Conservation (phyloP, 2,113 vertebrate genomes). For the Psilopsiagon aymara region DNA sequence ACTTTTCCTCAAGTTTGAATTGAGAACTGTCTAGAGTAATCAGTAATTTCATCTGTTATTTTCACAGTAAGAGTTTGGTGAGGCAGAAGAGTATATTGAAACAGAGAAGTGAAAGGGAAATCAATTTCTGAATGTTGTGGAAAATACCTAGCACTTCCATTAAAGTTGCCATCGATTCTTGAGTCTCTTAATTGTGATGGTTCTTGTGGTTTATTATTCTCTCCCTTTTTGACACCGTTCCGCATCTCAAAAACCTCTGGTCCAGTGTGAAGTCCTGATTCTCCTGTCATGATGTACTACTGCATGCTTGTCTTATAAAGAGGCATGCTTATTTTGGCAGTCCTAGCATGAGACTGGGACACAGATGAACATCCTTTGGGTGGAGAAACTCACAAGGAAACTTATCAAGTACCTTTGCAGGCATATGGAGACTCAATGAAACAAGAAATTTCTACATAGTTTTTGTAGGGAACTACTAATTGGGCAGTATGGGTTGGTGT, state of each 20-base stretch:
- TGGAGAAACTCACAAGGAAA: neutral
- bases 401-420: neutral
- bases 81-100: neutral
- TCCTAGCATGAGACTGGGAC: neutral
- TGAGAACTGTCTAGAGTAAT: neutral
- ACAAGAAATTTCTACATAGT: neutral
- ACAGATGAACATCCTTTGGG: neutral
- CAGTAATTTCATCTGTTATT: neutral
- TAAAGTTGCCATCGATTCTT: neutral
- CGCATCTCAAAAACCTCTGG: neutral
- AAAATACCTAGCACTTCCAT: neutral
- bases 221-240: neutral
- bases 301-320: neutral
- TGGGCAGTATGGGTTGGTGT: neutral
- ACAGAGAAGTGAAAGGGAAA: neutral
- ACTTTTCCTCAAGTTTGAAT: neutral
- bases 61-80: neutral
- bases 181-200: neutral
- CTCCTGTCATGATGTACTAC: rapidly evolving
- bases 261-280: neutral
- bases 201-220: neutral
- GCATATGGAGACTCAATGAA: neutral
- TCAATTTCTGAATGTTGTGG: neutral
- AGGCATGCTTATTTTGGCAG: neutral
- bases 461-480: neutral